Base-by-base conservation (phyloP, 2,113 vertebrate species). In the Chamaea fasciata region DNA sequence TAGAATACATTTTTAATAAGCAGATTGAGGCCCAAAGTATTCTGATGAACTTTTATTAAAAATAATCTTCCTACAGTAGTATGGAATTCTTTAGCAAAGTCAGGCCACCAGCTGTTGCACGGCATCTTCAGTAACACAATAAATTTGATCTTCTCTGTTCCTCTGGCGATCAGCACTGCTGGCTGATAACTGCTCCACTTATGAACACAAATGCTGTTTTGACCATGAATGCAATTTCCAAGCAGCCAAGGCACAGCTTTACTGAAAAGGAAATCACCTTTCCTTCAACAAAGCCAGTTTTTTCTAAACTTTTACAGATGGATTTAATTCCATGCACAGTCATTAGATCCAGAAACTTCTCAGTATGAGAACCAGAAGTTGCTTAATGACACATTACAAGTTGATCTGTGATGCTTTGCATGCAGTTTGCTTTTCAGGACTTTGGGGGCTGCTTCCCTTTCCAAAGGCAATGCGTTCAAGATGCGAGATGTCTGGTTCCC, bases 381-480 rank as follows among this genome's bases (percentile, higher is more conserved):
- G 80, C 89, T 81, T 75, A 91, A 91, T 83, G 37, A 69, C 33
- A 96, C 19, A 59, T 39, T 56, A 39, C 37, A 86, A 95, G 79
- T 42, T 31, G 13, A 85, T 92, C 87, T 88, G 79, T 49, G 91
- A 90, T 67, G 83, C 64, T 86, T 52, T 86, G 57, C 89, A 82
- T 74, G 89, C 65, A 90, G 67, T 74, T 82, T 55, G 33, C 75
- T 89, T 92, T 87, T 65, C 9, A 68, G 83, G 76, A 16, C 35
- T 79, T 88, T 73, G 55, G 87, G 71, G 56, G 47, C 62, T 78
- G 91, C 86, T 96, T 90, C 93, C 91, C 85, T 87, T 95, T 90
- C 89, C 2, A 2, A 93, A 82, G 3, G n/a, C 80, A 87, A 88
- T 49, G 57, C 5, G 13, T 93, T 95, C 92, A 94, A 94, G 94